Conservation (phyloP, 2,888 invertebrate species). For the Drepana falcataria region DNA sequence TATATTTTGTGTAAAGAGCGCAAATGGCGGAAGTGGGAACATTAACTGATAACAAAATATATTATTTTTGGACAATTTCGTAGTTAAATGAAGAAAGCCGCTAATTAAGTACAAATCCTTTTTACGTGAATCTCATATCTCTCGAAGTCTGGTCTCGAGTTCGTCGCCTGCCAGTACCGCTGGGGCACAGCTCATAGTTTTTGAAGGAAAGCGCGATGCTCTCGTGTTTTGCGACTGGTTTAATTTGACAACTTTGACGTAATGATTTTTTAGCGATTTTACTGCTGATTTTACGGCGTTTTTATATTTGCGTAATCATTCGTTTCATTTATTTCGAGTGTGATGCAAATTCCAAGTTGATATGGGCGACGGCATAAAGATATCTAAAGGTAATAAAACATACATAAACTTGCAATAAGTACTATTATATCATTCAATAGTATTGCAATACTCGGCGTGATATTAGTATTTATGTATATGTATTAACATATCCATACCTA, state of each 20-base stretch:
- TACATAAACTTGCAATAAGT: background rate
- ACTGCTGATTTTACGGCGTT: conserved; percentile 43
- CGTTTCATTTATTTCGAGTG: conserved; percentile 49
- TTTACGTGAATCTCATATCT: too few relatives aligned
- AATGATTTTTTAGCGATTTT: conserved; percentile 72
- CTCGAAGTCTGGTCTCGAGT: too few relatives aligned
- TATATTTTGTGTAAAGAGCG: too few relatives aligned
- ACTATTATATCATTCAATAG: background rate
- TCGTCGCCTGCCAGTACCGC: conserved; percentile 18
- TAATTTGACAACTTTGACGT: conserved; percentile 71
- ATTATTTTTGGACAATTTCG: too few relatives aligned
- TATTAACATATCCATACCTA: too few relatives aligned
- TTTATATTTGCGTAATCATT: conserved; percentile 57
- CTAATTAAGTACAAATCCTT: too few relatives aligned
- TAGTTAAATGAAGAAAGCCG: too few relatives aligned
- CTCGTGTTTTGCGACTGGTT: conserved; percentile 50
- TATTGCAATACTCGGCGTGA: too few relatives aligned
- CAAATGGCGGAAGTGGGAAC: too few relatives aligned
- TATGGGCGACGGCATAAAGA: conserved; percentile 65
- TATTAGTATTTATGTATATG: too few relatives aligned
- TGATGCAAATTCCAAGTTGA: conserved; percentile 70
- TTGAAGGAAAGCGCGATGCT: conserved; percentile 39
- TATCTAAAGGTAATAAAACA: conserved; percentile 50
- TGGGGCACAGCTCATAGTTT: conserved; percentile 48
- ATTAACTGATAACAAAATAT: too few relatives aligned